These are phyloP conservation scores for Notarius lentiginosus DNA, from an alignment of 2,113 vertebrate species.

Conservation along the genomic window DNA sequence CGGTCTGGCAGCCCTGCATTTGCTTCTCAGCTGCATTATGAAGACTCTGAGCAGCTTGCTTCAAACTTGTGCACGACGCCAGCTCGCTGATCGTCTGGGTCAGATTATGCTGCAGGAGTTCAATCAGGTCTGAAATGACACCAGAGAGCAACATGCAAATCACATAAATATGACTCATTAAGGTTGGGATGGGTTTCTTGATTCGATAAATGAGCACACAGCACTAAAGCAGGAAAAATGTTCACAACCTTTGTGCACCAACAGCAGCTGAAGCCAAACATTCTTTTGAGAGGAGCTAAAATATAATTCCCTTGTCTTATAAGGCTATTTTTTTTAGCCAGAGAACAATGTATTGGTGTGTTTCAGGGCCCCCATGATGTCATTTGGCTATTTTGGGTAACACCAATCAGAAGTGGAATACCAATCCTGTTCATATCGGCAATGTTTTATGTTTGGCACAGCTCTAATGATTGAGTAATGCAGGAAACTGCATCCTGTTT, in stretches of 20 bases:
- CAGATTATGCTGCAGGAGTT: conserved; percentile 64
- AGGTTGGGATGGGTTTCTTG: not conserved
- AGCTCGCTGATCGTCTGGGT: conserved; percentile 53
- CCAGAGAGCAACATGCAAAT: conserved; percentile 13
- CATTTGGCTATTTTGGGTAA: conserved; percentile 47
- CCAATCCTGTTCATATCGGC: conserved; percentile 18
- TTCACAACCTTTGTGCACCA: not conserved
- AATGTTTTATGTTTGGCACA: conserved; percentile 30
- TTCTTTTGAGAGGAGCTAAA: conserved; percentile 1
- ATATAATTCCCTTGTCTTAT: conserved; percentile 45
- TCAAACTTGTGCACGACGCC: conserved; percentile 49
- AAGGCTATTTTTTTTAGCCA: conserved; percentile 51
- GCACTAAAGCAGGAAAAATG: not conserved
- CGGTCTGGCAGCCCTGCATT: conserved; percentile 55
- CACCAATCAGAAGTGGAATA: not conserved
- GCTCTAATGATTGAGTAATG: conserved; percentile 10
- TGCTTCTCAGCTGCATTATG: conserved; percentile 59
- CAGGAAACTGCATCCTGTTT: conserved; percentile 34
- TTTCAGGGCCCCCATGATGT: conserved; percentile 43
- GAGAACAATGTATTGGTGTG: conserved; percentile 37
- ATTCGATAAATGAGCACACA: not conserved
- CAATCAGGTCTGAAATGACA: conserved; percentile 59
- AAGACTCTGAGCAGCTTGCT: conserved; percentile 52
- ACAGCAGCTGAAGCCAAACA: conserved; percentile 11
- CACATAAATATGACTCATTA: not conserved